Conservation (phyloP, 1,140 invertebrate species). For the honey bee (Apis mellifera) region Amel_HAv3.1 CM009940.2:3747501-3748000, state of each 20-base stretch:
- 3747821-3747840: constrained; percentile 72
- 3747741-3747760: constrained; percentile 58
- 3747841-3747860: constrained; percentile 79
- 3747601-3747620: neutral
- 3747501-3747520: no score
- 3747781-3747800: constrained; percentile 65
- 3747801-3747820: constrained; percentile 58
- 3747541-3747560: neutral
- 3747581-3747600: neutral
- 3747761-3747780: constrained; percentile 55
- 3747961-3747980: constrained; percentile 48
- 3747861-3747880: constrained; percentile 74
- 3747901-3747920: constrained; percentile 51
- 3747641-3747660: constrained; percentile 43
- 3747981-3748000: neutral
- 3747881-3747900: constrained; percentile 68
- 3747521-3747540: no score
- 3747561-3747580: neutral
- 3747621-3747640: constrained; percentile 39
- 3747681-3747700: constrained; percentile 65
- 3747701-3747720: constrained; percentile 40
- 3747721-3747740: constrained; percentile 73
- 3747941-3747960: constrained; percentile 23
- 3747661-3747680: constrained; percentile 60
- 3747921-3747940: constrained; percentile 48